These are phyloP conservation scores for Heliconius sara DNA, from an alignment of 2,888 invertebrate species.

Conservation along the genomic window DNA sequence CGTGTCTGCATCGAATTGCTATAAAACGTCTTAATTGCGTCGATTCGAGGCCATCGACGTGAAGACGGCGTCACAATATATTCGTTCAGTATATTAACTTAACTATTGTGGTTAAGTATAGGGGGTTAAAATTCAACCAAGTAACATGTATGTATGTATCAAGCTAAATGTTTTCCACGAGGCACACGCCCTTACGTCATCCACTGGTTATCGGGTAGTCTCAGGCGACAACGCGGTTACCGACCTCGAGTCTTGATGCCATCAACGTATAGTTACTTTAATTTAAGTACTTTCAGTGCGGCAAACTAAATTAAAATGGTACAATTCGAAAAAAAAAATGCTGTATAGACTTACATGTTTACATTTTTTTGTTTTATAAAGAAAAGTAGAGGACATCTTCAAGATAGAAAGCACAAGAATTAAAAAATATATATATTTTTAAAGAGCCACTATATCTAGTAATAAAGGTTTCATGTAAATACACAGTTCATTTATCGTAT, in stretches of 20 bases:
- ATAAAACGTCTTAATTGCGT: slow-evolving; percentile 80
- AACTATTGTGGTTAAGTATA: neutral
- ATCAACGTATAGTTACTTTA: slow-evolving; percentile 54
- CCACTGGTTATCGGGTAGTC: slow-evolving; percentile 63
- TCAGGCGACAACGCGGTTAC: slow-evolving; percentile 69
- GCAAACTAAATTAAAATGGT: slow-evolving; percentile 48
- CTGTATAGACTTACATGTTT: too few relatives aligned
- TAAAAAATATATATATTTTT: neutral
- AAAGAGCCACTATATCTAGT: neutral
- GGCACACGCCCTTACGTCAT: slow-evolving; percentile 49
- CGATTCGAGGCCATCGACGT: slow-evolving; percentile 67
- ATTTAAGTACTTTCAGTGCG: slow-evolving; percentile 55
- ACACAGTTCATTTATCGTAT: neutral
- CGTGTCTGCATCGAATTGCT: slow-evolving; percentile 80
- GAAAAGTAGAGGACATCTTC: neutral
- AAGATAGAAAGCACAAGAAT: neutral
- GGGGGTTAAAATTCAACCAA: slow-evolving; percentile 11
- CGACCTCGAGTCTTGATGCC: slow-evolving; percentile 65
- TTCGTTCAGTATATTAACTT: slow-evolving; percentile 9
- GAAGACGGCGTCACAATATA: slow-evolving; percentile 48
- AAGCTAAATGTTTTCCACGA: slow-evolving; percentile 37
- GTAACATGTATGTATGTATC: slow-evolving; percentile 17
- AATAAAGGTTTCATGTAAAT: neutral
- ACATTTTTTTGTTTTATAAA: neutral
- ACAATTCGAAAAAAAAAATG: neutral